Evolutionary conservation across 1,140 invertebrate genomes (phyloP), one percentile per base, ranked within the genome.

Genomic region (Amyelois transitella): DNA sequence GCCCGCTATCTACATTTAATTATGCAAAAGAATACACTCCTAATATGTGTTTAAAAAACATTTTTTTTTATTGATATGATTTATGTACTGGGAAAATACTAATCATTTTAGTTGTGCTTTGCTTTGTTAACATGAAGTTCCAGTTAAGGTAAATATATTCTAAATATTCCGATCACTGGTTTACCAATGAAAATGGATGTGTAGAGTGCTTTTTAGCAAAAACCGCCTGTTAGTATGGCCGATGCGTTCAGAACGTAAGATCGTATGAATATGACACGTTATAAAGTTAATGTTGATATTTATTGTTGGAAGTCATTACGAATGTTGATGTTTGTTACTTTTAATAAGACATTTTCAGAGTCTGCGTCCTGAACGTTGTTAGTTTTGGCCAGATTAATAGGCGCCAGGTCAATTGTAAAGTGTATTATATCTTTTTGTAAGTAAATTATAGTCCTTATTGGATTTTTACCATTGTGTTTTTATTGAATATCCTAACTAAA

Each of bases 361-460:
- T 38, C 32, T 2, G 53, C 62, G 62, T 66, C 63, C 48, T 58
- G 49, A 54, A 53, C n/a, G n/a, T n/a, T 49, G 18, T 45, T 18
- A 18, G 47, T 20, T 52, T 58, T 64, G 66, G 67, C 69, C 66
- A 62, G 62, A 69, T 69, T 80, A 74, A 70, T 55, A 60, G 72
- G 63, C 68, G 66, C 71, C 65, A 55, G 73, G 81, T 86, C 81
- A 83, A 85, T 83, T 86, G 83, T 85, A 86, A 82, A 86, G 77
- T 86, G 83, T 86, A 86, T 65, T 75, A 84, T 84, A 83, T 77
- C 65, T 74, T 85, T 83, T 86, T 82, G 65, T 79, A 81, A 87
- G 85, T 85, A 85, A 87, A 87, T 85, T 77, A 85, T 87, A 66
- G 79, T 83, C 81, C 84, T 79, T 84, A 75, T 85, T 85, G 81